A percentile compares a stretch with the other conserved stretches of the same genome.
These are phyloP conservation scores for Polypedilum vanderplanki DNA, from an alignment of 1,140 invertebrate species.

Conservation along the genomic window DNA sequence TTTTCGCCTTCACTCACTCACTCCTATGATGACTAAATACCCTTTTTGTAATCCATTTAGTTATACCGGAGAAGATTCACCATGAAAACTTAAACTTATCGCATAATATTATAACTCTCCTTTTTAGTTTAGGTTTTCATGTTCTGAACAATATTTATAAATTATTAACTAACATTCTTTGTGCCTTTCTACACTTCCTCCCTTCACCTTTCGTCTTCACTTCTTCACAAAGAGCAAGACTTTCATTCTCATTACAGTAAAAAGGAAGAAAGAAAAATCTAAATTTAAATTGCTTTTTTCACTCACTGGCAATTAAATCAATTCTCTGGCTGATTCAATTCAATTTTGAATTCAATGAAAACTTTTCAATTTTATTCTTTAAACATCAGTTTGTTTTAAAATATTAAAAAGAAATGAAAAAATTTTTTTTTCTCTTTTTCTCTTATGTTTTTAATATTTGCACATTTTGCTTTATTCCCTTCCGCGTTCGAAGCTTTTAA, in stretches of 20 bases:
- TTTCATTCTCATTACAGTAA: neutral
- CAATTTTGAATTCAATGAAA: neutral
- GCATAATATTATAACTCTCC: neutral
- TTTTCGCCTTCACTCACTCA: neutral
- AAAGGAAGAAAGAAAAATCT: too few species aligned
- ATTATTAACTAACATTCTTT: conserved; percentile 9
- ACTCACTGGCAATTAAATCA: neutral
- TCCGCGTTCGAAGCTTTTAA: neutral
- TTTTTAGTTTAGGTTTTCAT: neutral
- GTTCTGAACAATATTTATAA: neutral
- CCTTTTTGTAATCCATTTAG: neutral
- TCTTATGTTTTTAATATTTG: neutral
- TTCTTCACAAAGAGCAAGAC: neutral
- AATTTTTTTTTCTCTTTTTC: neutral
- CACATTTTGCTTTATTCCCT: neutral
- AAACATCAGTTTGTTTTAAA: neutral
- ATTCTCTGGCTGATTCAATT: neutral
- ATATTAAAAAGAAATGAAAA: neutral
- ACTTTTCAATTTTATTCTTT: neutral
- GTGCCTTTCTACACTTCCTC: neutral
- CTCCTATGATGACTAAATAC: neutral
- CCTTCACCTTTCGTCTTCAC: neutral
- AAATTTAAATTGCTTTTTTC: neutral
- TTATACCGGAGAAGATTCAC: neutral
- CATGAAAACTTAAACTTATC: neutral